Conservation (phyloP, 2,888 invertebrate genomes). For the Microchrysa polita region DNA sequence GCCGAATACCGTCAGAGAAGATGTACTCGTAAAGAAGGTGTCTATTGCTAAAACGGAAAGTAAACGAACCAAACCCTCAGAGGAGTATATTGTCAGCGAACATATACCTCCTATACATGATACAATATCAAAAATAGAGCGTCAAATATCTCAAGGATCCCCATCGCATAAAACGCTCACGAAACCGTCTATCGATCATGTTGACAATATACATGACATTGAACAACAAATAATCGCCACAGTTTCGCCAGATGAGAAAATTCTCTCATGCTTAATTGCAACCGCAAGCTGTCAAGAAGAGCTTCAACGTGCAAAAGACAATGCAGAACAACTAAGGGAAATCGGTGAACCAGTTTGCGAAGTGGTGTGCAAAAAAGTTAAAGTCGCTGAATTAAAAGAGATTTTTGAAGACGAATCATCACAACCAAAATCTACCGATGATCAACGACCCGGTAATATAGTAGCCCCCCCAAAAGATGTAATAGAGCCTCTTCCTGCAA, state of each 20-base stretch:
- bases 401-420: constrained; percentile 52
- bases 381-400: constrained; percentile 46
- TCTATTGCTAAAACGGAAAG: neutral
- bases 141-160: constrained; percentile 55
- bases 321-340: constrained; percentile 40
- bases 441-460: neutral
- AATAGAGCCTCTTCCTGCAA: constrained; percentile 48
- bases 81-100: constrained; percentile 50
- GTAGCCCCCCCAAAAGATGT: neutral
- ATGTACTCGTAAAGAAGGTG: constrained; percentile 6
- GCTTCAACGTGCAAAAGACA: constrained; percentile 44
- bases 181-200: constrained; percentile 14
- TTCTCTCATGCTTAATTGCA: constrained; percentile 35
- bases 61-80: neutral
- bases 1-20: constrained; percentile 49
- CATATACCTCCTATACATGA: constrained; percentile 57
- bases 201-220: constrained; percentile 42
- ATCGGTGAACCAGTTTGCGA: constrained; percentile 52
- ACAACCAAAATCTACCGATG: neutral
- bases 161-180: neutral
- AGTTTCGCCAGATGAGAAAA: constrained; percentile 37
- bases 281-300: constrained; percentile 1
- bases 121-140: constrained; percentile 59
- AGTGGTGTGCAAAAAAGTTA: constrained; percentile 47
- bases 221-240: constrained; percentile 47